Evolutionary conservation across 2,888 invertebrate species (phyloP).

Genomic region (Drosophila trichaetosa): DNA sequence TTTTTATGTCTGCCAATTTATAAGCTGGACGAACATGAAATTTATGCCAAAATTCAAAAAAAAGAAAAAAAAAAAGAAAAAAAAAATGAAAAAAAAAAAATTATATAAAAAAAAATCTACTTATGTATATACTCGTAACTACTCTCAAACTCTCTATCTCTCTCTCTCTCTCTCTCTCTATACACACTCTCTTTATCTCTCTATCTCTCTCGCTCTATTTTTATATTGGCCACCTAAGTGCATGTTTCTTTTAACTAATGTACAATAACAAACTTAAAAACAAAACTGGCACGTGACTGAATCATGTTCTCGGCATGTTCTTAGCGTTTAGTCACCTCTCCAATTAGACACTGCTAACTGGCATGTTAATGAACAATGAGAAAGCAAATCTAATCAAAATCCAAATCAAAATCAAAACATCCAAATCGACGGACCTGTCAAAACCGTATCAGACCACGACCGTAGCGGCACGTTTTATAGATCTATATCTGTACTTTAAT

Average conservation of each 20-base stretch:
- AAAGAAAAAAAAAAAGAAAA: slow-evolving; percentile 43
- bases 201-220: slow-evolving; percentile 22
- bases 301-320: slow-evolving; percentile 61
- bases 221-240: slow-evolving; percentile 68
- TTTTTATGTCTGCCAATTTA: slow-evolving; percentile 83
- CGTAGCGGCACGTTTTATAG: slow-evolving; percentile 54
- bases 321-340: slow-evolving; percentile 58
- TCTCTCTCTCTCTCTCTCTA: slow-evolving; percentile 25
- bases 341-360: slow-evolving; percentile 37
- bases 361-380: slow-evolving; percentile 30
- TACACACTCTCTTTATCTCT: slow-evolving; percentile 24
- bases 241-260: slow-evolving; percentile 62
- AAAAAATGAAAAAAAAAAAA: slow-evolving; percentile 16
- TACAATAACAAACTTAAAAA: slow-evolving; percentile 24
- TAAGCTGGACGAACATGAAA: slow-evolving; percentile 69
- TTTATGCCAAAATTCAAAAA: slow-evolving; percentile 67
- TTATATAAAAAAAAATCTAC: slow-evolving; percentile 32
- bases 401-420: slow-evolving; percentile 1
- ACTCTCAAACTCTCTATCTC: slow-evolving; percentile 28
- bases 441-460: slow-evolving; percentile 34
- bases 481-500: slow-evolving; percentile 11
- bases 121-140: slow-evolving; percentile 52
- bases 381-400: slow-evolving; percentile 3
- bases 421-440: slow-evolving; percentile 29
- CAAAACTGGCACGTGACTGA: slow-evolving; percentile 52